phyloP scores from a whole-genome alignment of 2,888 invertebrate species.

The Ennomos quercinarius region DNA sequence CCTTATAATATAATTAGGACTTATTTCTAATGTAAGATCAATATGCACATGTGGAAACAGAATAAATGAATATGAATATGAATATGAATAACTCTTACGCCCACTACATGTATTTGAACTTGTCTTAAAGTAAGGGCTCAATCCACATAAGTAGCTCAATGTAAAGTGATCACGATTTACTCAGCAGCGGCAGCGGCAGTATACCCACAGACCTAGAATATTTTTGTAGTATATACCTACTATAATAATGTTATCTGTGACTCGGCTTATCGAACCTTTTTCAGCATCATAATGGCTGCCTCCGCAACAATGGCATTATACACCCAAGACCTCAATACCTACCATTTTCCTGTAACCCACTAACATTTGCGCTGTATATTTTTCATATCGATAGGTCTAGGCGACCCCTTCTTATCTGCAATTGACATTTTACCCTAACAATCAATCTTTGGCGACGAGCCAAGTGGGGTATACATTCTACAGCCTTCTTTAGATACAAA shows the following conservation, averaged over 20 bases:
- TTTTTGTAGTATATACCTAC: too few relatives aligned
- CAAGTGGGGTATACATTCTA: conserved; percentile 46
- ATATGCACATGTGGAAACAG: too few relatives aligned
- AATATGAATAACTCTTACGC: too few relatives aligned
- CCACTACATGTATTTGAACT: too few relatives aligned
- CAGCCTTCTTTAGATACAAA: conserved; percentile 36
- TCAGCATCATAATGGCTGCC: conserved; percentile 15
- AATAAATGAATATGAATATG: too few relatives aligned
- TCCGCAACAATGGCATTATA: conserved; percentile 21
- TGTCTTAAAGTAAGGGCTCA: too few relatives aligned
- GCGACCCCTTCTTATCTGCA: conserved; percentile 53
- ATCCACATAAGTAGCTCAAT: not conserved
- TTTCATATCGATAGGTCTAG: conserved; percentile 21
- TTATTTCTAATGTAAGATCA: too few relatives aligned
- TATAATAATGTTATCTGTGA: too few relatives aligned
- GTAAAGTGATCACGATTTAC: not conserved
- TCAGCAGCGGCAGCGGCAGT: too few relatives aligned
- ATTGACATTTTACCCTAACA: conserved; percentile 68
- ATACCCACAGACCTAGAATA: too few relatives aligned
- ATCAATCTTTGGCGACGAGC: conserved; percentile 68
- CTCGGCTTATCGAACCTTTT: conserved; percentile 11
- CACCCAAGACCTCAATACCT: conserved; percentile 16
- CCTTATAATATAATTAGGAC: too few relatives aligned
- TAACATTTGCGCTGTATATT: conserved; percentile 18
- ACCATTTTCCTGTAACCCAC: conserved; percentile 21